Evolutionary conservation across 2,797 vertebrate genomes (phyloP), one percentile per base, ranked within the genome.

Genomic region (Kryptopterus vitreolus): DNA sequence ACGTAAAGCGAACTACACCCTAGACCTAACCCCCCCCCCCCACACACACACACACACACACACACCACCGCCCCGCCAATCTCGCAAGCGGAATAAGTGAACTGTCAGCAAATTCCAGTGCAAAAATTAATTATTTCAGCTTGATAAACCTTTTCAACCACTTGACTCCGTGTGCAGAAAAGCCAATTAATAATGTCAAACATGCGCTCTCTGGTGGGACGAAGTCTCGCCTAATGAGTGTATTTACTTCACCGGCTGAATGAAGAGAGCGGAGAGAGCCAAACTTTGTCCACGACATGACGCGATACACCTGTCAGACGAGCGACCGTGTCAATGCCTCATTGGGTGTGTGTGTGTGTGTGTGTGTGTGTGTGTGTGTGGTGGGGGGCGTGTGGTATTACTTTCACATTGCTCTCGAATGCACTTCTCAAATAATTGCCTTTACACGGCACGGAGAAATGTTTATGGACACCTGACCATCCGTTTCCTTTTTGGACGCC

Each of bases 171-270:
- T 95, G 95, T 95, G 92, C 94, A 95, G 96, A 97, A 98, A 98
- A 98, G 96, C 96, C 96, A 98, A 98, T 98, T 98, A 98, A 98
- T 96, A 96, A 98, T 97, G 97, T 98, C 97, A 98, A 98, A 98
- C 96, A 96, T 95, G 95, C 93, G 96, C 95, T 95, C 90, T 91
- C 95, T 96, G 93, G 87, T 68, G 91, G 96, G 96, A 96, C 90
- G 89, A 86, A 92, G 91, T 91, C 80, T 87, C 88, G 91, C 91
- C 95, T 97, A 97, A 98, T 96, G 96, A 97, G 96, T 95, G 95
- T 97, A 96, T 98, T 99, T 98, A 97, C 96, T 84, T 90, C 89
- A 89, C 90, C 91, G 94, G 95, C 93, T 93, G 90, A 92, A 91
- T 89, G 88, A 90, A 89, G 85, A 89, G 93, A 92, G 90, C 88